phyloP scores from a whole-genome alignment of 2,113 vertebrate genomes.

The Sminthopsis crassicaudata region DNA sequence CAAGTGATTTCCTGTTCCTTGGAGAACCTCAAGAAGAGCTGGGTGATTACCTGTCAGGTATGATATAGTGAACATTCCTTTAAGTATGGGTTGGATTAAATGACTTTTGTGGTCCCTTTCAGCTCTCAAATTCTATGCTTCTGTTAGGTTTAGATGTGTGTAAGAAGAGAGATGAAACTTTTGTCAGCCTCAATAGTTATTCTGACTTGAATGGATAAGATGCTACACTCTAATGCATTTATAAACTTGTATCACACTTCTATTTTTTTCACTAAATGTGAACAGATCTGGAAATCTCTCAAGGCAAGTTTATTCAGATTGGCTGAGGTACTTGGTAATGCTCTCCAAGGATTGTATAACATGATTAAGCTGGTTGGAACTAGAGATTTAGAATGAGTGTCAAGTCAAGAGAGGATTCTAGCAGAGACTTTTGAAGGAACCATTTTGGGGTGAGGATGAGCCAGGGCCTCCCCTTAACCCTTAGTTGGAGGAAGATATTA shows the following conservation, averaged over 20 bases:
- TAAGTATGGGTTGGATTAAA: neutral
- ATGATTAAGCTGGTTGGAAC: neutral
- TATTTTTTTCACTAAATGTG: neutral
- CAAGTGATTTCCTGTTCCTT: neutral
- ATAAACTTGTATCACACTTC: neutral
- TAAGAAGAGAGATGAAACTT: neutral
- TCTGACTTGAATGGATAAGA: neutral
- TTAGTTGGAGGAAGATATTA: neutral
- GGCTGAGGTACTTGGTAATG: neutral
- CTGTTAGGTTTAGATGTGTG: neutral
- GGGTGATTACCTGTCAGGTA: neutral
- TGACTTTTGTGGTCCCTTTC: neutral
- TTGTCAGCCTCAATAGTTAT: neutral
- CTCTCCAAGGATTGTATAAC: neutral
- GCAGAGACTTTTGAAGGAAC: neutral
- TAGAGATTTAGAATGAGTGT: neutral
- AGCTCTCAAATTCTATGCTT: neutral
- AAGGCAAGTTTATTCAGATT: neutral
- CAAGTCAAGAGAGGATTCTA: neutral
- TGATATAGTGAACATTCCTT: neutral
- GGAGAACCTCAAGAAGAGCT: neutral
- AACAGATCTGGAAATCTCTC: neutral
- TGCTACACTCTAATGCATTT: neutral
- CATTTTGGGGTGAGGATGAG: neutral
- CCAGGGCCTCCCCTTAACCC: neutral